Evolutionary conservation across 2,113 vertebrate species (phyloP), one percentile per base, ranked within the genome.

Genomic region (Paedocypris sp.): DNA sequence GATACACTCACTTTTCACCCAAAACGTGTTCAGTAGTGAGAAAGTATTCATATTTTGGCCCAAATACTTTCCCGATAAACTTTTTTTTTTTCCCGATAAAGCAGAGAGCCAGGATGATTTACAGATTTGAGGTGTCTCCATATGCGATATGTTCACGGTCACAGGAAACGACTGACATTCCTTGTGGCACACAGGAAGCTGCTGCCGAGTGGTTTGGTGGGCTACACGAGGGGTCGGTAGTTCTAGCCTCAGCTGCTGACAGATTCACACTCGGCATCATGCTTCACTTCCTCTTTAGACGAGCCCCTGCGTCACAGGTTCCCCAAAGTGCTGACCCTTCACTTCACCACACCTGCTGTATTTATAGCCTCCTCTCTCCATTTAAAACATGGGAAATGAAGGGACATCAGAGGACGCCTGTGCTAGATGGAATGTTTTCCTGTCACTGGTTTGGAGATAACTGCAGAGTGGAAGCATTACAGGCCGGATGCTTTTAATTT

Each of bases 261-360:
- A 52, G 64, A 54, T 47, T 59, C 56, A 49, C 36, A 15, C 46
- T 25, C 18, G 7, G 23, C 53, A 36, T 25, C 57, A 46, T 22
- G 45, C 46, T 58, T 38, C 53, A 47, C 15, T 60, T 66, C 43
- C 49, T 56, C 25, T 26, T 63, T 38, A 60, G 23, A 8, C 22
- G 60, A 33, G 15, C 46, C 33, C 23, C 38, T 60, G 64, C 46
- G 50, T 70, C 64, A 64, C 45, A 23, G 23, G 22, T 46, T 54
- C 60, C 42, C 59, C 23, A 31, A 43, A 32, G 53, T 33, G 41
- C 68, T 66, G 65, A 68, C 72, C 65, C 10, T 35, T 68, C 43
- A 38, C 52, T 64, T 58, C 33, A 26, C 23, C 65, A 39, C 68
- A 68, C 72, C 65, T 74, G 68, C 50, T 58, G 50, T 70, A 67